Evolutionary conservation across 2,113 vertebrate species (phyloP).

Genomic region (Atherinomorus stipes): DNA sequence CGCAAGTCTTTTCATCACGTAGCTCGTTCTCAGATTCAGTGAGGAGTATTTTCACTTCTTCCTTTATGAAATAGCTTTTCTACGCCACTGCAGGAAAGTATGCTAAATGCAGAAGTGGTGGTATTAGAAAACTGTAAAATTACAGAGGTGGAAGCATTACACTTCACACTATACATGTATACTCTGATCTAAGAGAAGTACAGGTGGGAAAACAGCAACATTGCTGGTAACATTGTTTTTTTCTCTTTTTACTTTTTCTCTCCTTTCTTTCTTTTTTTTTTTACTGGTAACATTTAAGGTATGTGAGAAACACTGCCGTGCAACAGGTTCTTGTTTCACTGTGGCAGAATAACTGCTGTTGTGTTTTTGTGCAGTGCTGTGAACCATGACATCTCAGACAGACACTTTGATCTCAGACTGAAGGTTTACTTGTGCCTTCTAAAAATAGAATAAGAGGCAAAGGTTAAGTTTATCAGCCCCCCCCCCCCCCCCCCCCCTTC

Average conservation of each 20-base stretch:
- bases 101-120: background rate
- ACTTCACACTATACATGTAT: background rate
- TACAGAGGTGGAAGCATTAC: no score
- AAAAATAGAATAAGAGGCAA: no score
- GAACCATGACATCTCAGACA: no score
- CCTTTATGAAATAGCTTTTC: constrained; percentile 4
- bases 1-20: background rate
- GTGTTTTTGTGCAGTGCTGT: background rate
- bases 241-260: no score
- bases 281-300: background rate
- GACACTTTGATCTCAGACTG: no score
- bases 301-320: background rate
- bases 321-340: background rate
- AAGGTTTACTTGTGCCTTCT: no score
- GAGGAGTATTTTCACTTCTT: constrained; percentile 28
- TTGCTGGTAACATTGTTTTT: background rate
- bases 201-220: background rate
- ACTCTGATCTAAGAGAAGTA: background rate
- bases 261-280: no score
- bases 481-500: no score
- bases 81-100: background rate
- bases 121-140: constrained; percentile 6
- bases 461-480: no score
- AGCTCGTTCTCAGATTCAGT: constrained; percentile 44
- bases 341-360: background rate